Evolutionary conservation across 2,113 vertebrate genomes (phyloP).

Genomic region (Cranoglanis bouderius): DNA sequence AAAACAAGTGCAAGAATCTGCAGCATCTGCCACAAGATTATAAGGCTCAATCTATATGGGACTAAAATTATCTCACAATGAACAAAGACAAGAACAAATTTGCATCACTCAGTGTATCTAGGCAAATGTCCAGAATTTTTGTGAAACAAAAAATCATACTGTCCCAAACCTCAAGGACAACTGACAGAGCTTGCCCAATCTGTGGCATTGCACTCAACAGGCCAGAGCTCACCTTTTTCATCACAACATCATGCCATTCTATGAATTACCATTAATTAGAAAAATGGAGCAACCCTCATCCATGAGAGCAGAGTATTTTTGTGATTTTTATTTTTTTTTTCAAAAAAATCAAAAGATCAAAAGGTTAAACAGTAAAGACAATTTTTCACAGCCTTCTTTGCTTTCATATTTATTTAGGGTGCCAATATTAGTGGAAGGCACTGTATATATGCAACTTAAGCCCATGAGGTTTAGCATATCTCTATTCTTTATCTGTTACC

Average conservation of each 20-base stretch:
- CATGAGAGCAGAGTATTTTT: too few relatives aligned
- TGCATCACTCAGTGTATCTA: slow-evolving; percentile 26
- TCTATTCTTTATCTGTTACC: neutral
- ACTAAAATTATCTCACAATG: neutral
- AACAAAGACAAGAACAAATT: slow-evolving; percentile 4
- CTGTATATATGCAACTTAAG: neutral
- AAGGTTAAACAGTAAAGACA: too few relatives aligned
- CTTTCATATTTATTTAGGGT: too few relatives aligned
- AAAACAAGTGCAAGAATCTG: neutral
- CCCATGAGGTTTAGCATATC: neutral
- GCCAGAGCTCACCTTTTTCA: neutral
- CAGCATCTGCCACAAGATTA: neutral
- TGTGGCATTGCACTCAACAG: slow-evolving; percentile 14
- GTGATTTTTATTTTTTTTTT: too few relatives aligned
- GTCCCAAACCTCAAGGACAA: slow-evolving; percentile 30
- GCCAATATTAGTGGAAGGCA: too few relatives aligned
- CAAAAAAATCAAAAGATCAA: too few relatives aligned
- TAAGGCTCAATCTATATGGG: neutral
- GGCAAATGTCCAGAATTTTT: slow-evolving; percentile 23
- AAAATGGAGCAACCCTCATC: neutral
- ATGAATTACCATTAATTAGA: neutral
- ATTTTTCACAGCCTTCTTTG: too few relatives aligned
- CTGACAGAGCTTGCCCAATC: slow-evolving; percentile 44
- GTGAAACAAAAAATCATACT: neutral
- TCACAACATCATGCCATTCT: neutral